These are phyloP conservation scores for Caenorhabditis virilis DNA, from an alignment of 2,888 invertebrate species.

Conservation along the genomic window DNA sequence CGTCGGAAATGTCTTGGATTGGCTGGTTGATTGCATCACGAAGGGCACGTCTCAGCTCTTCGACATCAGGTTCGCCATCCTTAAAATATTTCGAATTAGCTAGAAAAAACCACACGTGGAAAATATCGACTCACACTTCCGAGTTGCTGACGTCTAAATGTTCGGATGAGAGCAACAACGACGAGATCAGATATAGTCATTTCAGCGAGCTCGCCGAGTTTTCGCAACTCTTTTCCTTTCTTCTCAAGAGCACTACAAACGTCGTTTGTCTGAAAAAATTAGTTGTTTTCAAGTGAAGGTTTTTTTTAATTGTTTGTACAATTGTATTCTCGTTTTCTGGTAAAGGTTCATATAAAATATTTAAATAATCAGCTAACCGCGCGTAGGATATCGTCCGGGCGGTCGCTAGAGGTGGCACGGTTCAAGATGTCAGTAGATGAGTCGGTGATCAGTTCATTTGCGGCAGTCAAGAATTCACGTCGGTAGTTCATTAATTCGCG, in stretches of 20 bases:
- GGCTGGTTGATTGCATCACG: conserved; percentile 30
- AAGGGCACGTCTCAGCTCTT: conserved; percentile 39
- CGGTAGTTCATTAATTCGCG: conserved; percentile 47
- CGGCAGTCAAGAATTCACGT: conserved; percentile 43
- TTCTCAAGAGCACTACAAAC: conserved; percentile 48
- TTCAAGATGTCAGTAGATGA: conserved; percentile 43
- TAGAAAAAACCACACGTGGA: no score
- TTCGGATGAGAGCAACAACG: conserved; percentile 41
- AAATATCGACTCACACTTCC: conserved; percentile 54
- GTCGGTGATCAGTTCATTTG: conserved; percentile 48
- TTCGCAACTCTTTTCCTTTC: conserved; percentile 46
- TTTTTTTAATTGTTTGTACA: no score
- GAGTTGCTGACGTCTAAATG: conserved; percentile 49
- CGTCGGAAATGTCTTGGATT: conserved; percentile 11
- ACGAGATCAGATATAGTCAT: conserved; percentile 57
- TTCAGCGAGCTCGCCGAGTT: conserved; percentile 55
- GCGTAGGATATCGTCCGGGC: conserved; percentile 45
- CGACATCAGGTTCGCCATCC: conserved; percentile 45
- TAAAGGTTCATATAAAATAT: no score
- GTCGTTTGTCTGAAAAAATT: conserved; percentile 48
- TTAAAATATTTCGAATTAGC: no score
- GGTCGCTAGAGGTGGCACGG: conserved; percentile 55
- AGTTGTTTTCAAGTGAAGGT: no score
- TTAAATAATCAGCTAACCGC: conserved; percentile 16
- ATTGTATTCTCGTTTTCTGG: not conserved